Evolutionary conservation across 2,113 vertebrate genomes (phyloP), one percentile per base, ranked within the genome.

Genomic region (Leptobrachium leishanense): DNA sequence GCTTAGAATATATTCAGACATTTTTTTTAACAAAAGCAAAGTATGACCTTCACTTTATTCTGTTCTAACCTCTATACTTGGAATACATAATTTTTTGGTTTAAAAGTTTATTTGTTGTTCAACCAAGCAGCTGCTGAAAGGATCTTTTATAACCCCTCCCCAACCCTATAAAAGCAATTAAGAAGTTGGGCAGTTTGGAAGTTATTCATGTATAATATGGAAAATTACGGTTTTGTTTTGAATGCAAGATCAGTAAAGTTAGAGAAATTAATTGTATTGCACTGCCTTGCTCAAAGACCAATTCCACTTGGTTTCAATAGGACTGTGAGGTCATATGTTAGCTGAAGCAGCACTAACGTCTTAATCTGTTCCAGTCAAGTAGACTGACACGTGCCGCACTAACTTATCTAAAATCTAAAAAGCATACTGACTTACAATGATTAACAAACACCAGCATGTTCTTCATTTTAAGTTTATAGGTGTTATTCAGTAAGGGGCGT

Each of bases 381-480:
- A 74, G 76, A 55, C 0, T 84, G 80, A 40, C 87, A 85, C 80
- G 78, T 87, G 85, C 83, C 86, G 72, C 55, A 20, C 82, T 77
- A 43, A 65, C 81, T 83, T 85, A 88, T 84, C 85, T 83, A 70
- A 79, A 81, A 73, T 50, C 50, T 84, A 50, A 0, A 85, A 84
- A 82, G 41, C 81, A 70, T 88, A 77, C 85, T 84, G 85, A 79
- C 67, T 82, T 83, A 75, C 78, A 87, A 53, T 83, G 84, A 85
- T 80, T 87, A 85, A 86, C 78, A 59, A 59, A 59, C 55, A 59
- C 10, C 55, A 11, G 3, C 55, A 59, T 12, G 4, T 59, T 12
- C 55, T 59, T 59, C 3, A 12, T 13, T 59, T 59, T 7, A 15
- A 13, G 55, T 31, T 31, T 31, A 31, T 31, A 31, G 20, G 20